Conservation (phyloP, 2,113 vertebrate genomes). For the Psilopsiagon aymara region DNA sequence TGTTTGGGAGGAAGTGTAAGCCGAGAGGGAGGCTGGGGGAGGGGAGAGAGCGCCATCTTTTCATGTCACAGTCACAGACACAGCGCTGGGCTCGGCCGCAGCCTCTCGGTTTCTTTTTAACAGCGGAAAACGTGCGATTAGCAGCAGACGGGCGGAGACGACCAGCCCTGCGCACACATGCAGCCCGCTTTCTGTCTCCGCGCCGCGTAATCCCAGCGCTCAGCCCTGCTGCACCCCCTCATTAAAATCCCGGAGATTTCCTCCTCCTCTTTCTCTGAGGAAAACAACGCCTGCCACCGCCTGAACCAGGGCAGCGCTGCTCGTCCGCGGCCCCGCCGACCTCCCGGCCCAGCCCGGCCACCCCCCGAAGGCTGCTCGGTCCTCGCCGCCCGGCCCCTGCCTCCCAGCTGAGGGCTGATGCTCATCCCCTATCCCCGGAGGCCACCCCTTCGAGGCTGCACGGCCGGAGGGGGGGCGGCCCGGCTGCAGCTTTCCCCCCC, state of each 20-base stretch:
- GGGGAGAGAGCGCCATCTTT: slow-evolving; percentile 81
- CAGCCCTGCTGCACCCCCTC: slow-evolving; percentile 44
- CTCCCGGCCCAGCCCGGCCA: background rate
- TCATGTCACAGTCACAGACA: slow-evolving; percentile 79
- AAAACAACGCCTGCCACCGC: slow-evolving; percentile 75
- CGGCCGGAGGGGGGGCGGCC: no score
- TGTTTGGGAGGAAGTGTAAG: slow-evolving; percentile 74
- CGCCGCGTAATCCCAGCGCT: slow-evolving; percentile 44
- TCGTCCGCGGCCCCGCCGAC: slow-evolving; percentile 51
- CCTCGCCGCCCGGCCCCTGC: background rate
- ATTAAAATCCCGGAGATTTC: slow-evolving; percentile 74
- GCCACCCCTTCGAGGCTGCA: background rate
- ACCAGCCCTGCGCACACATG: slow-evolving; percentile 53
- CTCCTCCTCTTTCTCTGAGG: slow-evolving; percentile 53
- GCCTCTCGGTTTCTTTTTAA: slow-evolving; percentile 73
- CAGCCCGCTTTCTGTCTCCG: slow-evolving; percentile 63
- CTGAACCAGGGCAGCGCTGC: slow-evolving; percentile 52
- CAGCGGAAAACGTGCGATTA: slow-evolving; percentile 78
- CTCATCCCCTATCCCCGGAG: background rate
- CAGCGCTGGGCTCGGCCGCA: slow-evolving; percentile 70
- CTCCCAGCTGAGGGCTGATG: background rate
- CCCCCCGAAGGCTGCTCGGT: background rate
- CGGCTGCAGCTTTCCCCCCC: background rate
- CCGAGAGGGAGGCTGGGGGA: slow-evolving; percentile 68
- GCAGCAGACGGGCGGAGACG: slow-evolving; percentile 75